Base-by-base conservation (phyloP, 1,140 invertebrate species). In the Thrips palmi region DNA sequence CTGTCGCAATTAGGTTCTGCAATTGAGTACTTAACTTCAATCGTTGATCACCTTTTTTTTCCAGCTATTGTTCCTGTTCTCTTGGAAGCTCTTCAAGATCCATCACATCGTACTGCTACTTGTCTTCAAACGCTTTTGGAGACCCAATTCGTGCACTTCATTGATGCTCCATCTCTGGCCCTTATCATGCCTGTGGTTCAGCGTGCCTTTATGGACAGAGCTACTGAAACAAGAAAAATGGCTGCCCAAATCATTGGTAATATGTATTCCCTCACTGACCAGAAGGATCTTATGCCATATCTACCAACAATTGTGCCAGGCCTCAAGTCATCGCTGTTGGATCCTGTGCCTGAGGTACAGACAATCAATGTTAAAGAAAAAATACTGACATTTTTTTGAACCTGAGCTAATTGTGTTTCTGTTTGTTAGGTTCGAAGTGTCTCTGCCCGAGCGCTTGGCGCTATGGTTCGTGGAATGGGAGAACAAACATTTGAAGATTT, bases 181-280 rank as follows among this genome's bases (percentile, higher is more conserved):
- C 64, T 99, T 11, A 97, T 99, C 44, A 98, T 99, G 93, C 94
- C 94, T 1, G 92, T 98, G 0, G 88, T 98, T 14, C 83, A 96
- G 57, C 62, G 94, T 46, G 93, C 93, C 5, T 97, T 98, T 57
- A 79, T 91, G 61, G 92, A 97, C 62, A 68, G 93, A 35, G 89
- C 87, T 5, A 97, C 91, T 0, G 93, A 98, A 62, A 97, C 89
- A 0, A 68, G 92, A 49, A 94, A 97, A 67, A 96, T 97, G 87
- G 89, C 94, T 17, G 87, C 91, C n/a, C 83, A 87, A 60, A 97
- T 98, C 52, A 97, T 99, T 49, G 92, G 93, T 29, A 98, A 97
- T 57, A 97, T 99, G 89, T 98, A 97, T 60, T 96, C 89, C 0
- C 64, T 99, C 7, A 97, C 94, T 1, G 93, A 98, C 63, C 89